Evolutionary conservation across 1,140 invertebrate species (phyloP).

Genomic region (Lordiphosa mommai): DNA sequence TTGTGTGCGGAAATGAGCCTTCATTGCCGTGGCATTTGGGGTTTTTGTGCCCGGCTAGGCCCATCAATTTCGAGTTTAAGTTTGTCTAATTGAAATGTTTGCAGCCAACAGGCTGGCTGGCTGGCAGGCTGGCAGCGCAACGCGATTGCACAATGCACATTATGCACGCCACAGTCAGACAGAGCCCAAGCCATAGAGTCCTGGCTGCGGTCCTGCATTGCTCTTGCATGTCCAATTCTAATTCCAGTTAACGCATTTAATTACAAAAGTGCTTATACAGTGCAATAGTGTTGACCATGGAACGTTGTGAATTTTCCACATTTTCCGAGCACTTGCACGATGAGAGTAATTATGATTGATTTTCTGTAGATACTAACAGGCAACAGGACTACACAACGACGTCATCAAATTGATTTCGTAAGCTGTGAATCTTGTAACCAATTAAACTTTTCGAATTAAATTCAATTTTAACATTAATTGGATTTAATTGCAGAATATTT

Average conservation of each 20-base stretch:
- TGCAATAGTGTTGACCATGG: conserved; percentile 46
- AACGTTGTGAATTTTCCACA: neutral
- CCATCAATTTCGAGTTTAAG: conserved; percentile 66
- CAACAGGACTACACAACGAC: neutral
- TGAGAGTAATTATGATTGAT: conserved; percentile 65
- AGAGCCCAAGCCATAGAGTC: neutral
- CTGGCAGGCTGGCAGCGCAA: conserved; percentile 7
- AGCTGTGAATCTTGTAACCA: too few relatives aligned
- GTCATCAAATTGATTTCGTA: too few relatives aligned
- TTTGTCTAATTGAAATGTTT: conserved; percentile 78
- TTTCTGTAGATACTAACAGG: neutral
- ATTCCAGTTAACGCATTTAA: conserved; percentile 66
- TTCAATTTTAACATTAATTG: too few relatives aligned
- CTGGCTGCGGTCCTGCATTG: conserved; percentile 18
- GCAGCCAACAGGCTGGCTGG: neutral
- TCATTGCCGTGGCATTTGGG: conserved; percentile 60
- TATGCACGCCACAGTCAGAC: conserved; percentile 5
- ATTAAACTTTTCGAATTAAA: too few relatives aligned
- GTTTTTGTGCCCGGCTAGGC: conserved; percentile 23
- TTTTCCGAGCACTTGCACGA: neutral
- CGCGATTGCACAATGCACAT: conserved; percentile 5
- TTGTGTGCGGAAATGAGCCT: conserved; percentile 66
- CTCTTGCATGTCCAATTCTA: conserved; percentile 4
- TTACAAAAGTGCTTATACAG: conserved; percentile 72
- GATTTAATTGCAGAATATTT: too few relatives aligned